Percentiles rank a stretch among this genome's conserved stretches.
phyloP scores from a whole-genome alignment of 2,113 vertebrate species.

The Cyphomyrus plagiostoma region DNA sequence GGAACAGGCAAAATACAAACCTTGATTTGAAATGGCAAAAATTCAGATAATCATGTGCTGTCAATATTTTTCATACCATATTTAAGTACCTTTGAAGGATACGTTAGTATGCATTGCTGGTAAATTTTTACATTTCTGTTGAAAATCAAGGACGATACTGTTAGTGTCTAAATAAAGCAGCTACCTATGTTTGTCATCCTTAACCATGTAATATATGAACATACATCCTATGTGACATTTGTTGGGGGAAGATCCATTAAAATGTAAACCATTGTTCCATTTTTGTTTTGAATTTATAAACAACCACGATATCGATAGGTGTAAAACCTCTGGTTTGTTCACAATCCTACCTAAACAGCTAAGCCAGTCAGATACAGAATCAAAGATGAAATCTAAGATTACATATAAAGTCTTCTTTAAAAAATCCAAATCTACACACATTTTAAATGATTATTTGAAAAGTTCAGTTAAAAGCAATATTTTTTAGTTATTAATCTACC shows the following conservation, averaged over 20 bases:
- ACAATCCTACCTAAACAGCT: not conserved
- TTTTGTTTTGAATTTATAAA: not conserved
- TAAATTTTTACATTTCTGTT: not conserved
- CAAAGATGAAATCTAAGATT: not conserved
- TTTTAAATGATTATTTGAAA: not conserved
- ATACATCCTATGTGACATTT: not conserved
- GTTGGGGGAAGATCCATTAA: not conserved
- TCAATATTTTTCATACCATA: not conserved
- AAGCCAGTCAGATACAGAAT: not conserved
- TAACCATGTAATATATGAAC: conserved; percentile 4
- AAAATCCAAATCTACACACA: not conserved
- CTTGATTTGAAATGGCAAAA: not conserved
- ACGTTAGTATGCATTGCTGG: not conserved
- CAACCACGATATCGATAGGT: not conserved
- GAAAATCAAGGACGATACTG: not conserved
- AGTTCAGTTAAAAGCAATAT: not conserved
- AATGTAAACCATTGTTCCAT: not conserved
- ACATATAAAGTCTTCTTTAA: not conserved
- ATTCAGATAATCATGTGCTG: not conserved
- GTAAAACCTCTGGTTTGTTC: not conserved
- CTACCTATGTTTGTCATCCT: not conserved
- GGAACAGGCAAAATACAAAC: not conserved
- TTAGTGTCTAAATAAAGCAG: not conserved
- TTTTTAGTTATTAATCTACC: not conserved
- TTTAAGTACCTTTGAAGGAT: not conserved